Evolutionary conservation across 2,113 vertebrate genomes (phyloP).

Genomic region (Nasalis larvatus): DNA sequence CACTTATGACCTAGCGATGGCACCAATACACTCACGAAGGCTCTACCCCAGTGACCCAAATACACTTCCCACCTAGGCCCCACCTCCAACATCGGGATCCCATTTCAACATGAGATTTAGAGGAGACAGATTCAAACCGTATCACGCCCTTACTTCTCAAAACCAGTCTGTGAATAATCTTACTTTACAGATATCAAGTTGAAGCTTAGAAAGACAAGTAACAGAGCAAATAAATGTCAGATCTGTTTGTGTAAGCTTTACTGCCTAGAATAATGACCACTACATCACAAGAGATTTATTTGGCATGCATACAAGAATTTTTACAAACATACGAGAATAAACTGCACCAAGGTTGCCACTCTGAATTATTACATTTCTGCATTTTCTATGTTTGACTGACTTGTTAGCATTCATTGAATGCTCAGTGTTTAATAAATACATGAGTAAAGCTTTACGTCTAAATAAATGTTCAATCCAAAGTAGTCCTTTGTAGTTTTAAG

Average conservation of each 20-base stretch:
- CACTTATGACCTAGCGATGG: no score
- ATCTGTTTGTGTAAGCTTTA: neutral
- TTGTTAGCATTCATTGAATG: neutral
- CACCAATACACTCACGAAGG: no score
- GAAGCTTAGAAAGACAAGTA: neutral
- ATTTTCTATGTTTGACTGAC: neutral
- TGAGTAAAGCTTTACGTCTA: neutral
- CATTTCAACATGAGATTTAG: no score
- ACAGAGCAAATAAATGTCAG: neutral
- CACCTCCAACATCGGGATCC: no score
- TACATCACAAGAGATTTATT: neutral
- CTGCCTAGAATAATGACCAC: neutral
- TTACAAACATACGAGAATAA: neutral
- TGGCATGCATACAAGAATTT: neutral
- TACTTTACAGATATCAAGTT: neutral
- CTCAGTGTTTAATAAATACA: constrained; percentile 5
- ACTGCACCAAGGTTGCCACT: neutral
- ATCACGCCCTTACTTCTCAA: neutral
- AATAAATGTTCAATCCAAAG: neutral
- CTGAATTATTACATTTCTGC: neutral
- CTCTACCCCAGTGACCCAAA: no score
- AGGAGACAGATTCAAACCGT: no score
- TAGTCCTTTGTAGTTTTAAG: neutral
- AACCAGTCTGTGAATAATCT: neutral
- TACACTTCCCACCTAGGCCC: no score